Evolutionary conservation across 2,888 invertebrate genomes (phyloP), one percentile per base, ranked within the genome.

Genomic region (Hydrotaea cyrtoneurina): DNA sequence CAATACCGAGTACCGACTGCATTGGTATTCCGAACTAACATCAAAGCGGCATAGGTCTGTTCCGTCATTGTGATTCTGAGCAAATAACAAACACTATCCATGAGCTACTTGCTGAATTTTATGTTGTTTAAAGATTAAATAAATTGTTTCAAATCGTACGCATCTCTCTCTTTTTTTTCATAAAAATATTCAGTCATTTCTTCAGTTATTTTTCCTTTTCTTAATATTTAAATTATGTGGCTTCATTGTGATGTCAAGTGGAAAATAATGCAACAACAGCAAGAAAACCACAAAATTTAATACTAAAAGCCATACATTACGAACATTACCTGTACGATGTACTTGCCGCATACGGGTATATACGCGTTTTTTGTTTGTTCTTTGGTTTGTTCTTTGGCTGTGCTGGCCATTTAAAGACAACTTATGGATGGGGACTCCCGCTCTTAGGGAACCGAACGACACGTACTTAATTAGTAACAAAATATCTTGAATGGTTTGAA

Each of bases 191-290:
- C 10, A 8, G 13, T 39, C 4, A 39, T 8, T 39, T 39, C 10
- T 39, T 39, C 10, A 13, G 39, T 11, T 39, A 8, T 36, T 36
- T 36, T 36, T 36, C 4, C 13, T 10, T 11, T 39, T 13, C 3
- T 8, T 3, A 39, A 2, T 39, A 8, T 39, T 39, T 39, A 71
- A 62, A 66, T 62, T 86, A 72, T 87, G 82, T 86, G 88, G 88
- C 88, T 89, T 89, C 88, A 43, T 57, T 78, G 80, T 87, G 86
- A 89, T 88, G 88, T 89, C 89, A 89, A 88, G 89, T 88, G 88
- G 88, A 89, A 89, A 89, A 89, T 88, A 83, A 80, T 84, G 80
- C 78, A 23, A 64, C 78, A 74, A 59, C 59, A 59, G 59, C 59
- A 59, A 59, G 13, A 59, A 80, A 83, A 83, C 83, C 83, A 78